Evolutionary conservation across 1,140 invertebrate genomes (phyloP).

Genomic region (Cardiocondyla obscurior): DNA sequence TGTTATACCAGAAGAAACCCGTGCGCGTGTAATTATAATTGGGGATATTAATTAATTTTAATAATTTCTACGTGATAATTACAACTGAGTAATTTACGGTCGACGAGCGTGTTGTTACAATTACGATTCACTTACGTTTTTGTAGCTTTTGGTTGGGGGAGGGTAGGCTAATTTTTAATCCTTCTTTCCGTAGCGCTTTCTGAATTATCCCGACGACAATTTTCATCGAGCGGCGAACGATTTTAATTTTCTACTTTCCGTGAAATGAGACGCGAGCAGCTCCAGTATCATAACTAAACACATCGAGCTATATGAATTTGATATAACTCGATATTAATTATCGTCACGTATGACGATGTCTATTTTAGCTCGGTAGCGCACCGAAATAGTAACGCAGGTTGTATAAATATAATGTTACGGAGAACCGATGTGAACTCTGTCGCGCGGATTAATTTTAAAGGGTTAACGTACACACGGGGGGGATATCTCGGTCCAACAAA

Average conservation of each 20-base stretch:
- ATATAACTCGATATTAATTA: slow-evolving; percentile 49
- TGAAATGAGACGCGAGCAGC: not conserved
- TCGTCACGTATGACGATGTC: slow-evolving; percentile 29
- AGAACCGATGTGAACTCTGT: slow-evolving; percentile 35
- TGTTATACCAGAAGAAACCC: too few species aligned
- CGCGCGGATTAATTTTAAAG: slow-evolving; percentile 52
- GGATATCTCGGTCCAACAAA: slow-evolving; percentile 30
- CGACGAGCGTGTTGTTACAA: too few species aligned
- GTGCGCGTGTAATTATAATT: too few species aligned
- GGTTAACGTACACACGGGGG: slow-evolving; percentile 17
- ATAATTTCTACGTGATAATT: too few species aligned
- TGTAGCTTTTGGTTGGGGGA: too few species aligned
- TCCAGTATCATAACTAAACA: not conserved
- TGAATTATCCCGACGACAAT: too few species aligned
- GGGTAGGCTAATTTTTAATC: too few species aligned
- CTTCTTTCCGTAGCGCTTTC: too few species aligned
- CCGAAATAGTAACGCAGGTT: not conserved
- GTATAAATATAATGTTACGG: slow-evolving; percentile 22
- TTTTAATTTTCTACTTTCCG: not conserved
- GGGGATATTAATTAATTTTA: too few species aligned
- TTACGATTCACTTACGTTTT: too few species aligned
- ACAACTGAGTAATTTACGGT: too few species aligned
- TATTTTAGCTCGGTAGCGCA: slow-evolving; percentile 25
- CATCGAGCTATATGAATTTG: slow-evolving; percentile 9
- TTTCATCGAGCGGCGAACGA: too few species aligned